Percentiles rank a stretch among this genome's conserved stretches.
Conservation (phyloP, 2,797 vertebrate genomes). For the Periophthalmus magnuspinnatus region DNA sequence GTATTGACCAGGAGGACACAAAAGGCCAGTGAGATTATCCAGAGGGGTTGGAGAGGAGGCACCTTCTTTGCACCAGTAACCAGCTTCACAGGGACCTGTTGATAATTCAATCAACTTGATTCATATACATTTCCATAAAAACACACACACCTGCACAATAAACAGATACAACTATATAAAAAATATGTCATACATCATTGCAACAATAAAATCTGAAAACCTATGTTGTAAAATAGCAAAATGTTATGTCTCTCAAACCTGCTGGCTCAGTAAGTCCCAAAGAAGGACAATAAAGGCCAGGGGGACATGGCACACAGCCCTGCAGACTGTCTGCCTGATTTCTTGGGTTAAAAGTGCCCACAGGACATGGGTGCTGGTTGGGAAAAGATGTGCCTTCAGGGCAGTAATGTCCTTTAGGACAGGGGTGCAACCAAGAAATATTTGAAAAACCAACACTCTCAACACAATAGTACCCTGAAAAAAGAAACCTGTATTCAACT, state of each 20-base stretch:
- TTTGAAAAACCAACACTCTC: constrained; percentile 64
- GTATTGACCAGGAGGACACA: constrained; percentile 85
- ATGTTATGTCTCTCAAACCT: constrained; percentile 71
- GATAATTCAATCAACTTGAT: neutral
- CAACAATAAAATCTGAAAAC: too few species aligned
- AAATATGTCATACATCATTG: constrained; percentile 15
- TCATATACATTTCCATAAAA: neutral
- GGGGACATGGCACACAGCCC: constrained; percentile 80
- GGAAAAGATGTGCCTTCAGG: constrained; percentile 79
- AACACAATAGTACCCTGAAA: constrained; percentile 87
- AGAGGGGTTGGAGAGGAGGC: constrained; percentile 74
- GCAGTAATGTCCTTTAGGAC: constrained; percentile 88
- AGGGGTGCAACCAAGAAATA: constrained; percentile 78
- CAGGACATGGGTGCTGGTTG: constrained; percentile 83
- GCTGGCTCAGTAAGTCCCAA: constrained; percentile 80
- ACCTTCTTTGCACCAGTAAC: constrained; percentile 86
- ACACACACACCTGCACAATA: neutral
- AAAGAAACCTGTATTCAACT: neutral
- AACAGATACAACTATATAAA: neutral
- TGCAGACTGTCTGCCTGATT: constrained; percentile 54
- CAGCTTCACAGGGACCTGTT: constrained; percentile 83
- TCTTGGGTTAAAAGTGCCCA: constrained; percentile 81
- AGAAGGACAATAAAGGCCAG: constrained; percentile 84
- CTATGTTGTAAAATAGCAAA: neutral
- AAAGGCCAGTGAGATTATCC: constrained; percentile 75